A percentile compares a stretch with the other conserved stretches of the same genome.
These are phyloP conservation scores for Epicampocera succincta DNA, from an alignment of 2,888 invertebrate genomes.

Conservation along the genomic window DNA sequence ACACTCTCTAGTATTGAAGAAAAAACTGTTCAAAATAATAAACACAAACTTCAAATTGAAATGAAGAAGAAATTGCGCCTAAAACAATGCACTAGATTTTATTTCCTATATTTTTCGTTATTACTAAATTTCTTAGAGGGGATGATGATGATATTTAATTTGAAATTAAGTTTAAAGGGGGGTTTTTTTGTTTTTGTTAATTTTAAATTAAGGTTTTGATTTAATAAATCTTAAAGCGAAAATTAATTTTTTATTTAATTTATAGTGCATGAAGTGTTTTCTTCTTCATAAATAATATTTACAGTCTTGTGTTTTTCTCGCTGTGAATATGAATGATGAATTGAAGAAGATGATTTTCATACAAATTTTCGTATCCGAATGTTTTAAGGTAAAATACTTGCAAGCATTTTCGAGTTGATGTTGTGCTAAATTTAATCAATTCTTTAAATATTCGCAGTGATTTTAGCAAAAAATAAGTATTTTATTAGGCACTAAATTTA, in stretches of 20 bases:
- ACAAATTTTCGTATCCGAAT: neutral
- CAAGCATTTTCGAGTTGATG: slow-evolving; percentile 1
- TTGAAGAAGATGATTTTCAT: neutral
- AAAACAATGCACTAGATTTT: slow-evolving; percentile 47
- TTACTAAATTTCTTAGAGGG: neutral
- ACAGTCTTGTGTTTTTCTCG: slow-evolving; percentile 53
- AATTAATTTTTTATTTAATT: slow-evolving; percentile 26
- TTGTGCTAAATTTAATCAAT: neutral
- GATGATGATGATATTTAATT: slow-evolving; percentile 29
- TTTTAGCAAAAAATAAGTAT: slow-evolving; percentile 66
- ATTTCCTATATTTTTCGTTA: slow-evolving; percentile 9
- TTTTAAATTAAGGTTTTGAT: slow-evolving; percentile 66
- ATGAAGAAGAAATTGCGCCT: slow-evolving; percentile 50
- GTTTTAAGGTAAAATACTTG: neutral
- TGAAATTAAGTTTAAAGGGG: slow-evolving; percentile 18
- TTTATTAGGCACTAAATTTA: slow-evolving; percentile 67
- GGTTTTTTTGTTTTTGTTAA: neutral
- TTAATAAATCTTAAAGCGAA: slow-evolving; percentile 63
- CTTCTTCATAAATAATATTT: slow-evolving; percentile 47
- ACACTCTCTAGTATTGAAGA: slow-evolving; percentile 69
- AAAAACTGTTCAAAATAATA: slow-evolving; percentile 13
- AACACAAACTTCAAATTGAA: slow-evolving; percentile 26
- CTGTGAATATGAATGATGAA: neutral
- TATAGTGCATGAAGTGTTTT: slow-evolving; percentile 27
- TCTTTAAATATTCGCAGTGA: slow-evolving; percentile 44